Percentiles rank a stretch among this genome's conserved stretches.
phyloP scores from a whole-genome alignment of 2,113 vertebrate species.

The Nyctereutes procyonoides region DNA sequence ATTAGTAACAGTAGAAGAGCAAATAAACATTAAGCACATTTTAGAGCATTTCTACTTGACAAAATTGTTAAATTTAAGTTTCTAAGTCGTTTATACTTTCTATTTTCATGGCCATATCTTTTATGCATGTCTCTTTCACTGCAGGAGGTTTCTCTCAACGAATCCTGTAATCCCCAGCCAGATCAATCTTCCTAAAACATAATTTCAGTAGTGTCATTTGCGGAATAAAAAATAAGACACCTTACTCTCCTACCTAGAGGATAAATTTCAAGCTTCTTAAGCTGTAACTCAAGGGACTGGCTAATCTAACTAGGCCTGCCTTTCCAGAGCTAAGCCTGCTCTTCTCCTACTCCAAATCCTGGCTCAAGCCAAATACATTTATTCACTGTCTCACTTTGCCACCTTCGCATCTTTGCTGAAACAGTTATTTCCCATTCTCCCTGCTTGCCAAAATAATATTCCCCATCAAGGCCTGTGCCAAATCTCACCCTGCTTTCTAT shows the following conservation, averaged over 20 bases:
- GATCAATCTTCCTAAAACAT: slow-evolving; percentile 4
- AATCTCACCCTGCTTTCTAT: neutral
- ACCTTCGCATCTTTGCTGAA: neutral
- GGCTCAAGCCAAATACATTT: neutral
- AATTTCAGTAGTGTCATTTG: neutral
- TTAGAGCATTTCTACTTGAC: neutral
- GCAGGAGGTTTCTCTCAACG: neutral
- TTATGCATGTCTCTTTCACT: neutral
- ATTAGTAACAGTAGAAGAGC: neutral
- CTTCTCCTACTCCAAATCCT: neutral
- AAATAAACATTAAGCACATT: neutral
- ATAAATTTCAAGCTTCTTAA: neutral
- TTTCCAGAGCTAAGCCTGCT: neutral
- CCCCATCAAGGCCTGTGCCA: neutral
- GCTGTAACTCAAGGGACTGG: neutral
- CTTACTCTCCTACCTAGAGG: neutral
- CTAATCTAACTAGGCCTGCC: neutral
- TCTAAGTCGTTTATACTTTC: neutral
- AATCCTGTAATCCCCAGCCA: neutral
- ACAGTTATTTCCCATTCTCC: neutral
- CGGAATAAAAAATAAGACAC: neutral
- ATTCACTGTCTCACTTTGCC: neutral
- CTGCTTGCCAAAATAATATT: neutral
- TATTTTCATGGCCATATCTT: neutral
- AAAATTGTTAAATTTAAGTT: slow-evolving; percentile 13